phyloP scores from a whole-genome alignment of 2,113 vertebrate species.

The Oxyura jamaicensis region DNA sequence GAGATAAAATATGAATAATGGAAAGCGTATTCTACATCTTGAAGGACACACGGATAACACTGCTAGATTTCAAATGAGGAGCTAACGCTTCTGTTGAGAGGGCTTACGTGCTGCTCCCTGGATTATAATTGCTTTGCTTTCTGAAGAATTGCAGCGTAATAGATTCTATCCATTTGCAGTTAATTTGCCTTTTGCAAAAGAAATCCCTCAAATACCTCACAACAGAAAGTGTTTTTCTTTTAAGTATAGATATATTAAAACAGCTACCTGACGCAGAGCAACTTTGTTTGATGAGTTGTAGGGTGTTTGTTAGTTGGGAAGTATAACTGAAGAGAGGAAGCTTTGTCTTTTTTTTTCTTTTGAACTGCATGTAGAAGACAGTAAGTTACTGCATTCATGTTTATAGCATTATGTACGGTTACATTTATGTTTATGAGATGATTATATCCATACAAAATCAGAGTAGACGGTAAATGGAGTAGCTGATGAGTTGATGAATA shows the following conservation, averaged over 20 bases:
- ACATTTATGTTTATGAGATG: background rate
- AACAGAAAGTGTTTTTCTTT: background rate
- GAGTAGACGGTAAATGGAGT: background rate
- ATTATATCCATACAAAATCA: background rate
- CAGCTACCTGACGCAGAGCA: background rate
- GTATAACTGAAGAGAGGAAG: background rate
- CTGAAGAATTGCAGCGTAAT: background rate
- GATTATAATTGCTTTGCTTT: background rate
- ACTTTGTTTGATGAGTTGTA: accelerated
- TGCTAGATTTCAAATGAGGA: constrained; percentile 18
- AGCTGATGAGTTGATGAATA: background rate
- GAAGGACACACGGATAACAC: background rate
- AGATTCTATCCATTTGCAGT: background rate
- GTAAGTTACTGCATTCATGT: background rate
- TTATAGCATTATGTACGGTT: background rate
- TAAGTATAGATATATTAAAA: background rate
- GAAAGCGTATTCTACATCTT: background rate
- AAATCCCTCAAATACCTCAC: background rate
- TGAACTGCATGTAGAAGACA: background rate
- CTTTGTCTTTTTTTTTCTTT: background rate
- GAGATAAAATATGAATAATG: background rate
- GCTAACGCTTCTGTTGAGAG: background rate
- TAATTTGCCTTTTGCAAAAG: background rate
- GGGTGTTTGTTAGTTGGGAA: background rate
- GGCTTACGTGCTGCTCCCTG: background rate